phyloP scores from a whole-genome alignment of 2,113 vertebrate genomes.

The Echinops telfairi region DNA sequence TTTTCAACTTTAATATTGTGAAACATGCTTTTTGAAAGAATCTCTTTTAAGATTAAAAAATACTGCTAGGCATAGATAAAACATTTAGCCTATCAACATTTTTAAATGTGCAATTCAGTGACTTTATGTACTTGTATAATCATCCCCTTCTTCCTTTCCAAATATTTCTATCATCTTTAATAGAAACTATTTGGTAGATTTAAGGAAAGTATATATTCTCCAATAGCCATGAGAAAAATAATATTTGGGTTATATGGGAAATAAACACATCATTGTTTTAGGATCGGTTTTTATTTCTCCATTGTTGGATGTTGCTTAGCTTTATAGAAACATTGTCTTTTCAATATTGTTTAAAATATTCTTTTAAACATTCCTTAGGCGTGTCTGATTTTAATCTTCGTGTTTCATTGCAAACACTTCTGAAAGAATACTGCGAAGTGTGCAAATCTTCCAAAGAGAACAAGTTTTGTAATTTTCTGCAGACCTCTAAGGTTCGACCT shows the following conservation, averaged over 20 bases:
- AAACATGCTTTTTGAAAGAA: slow-evolving; percentile 38
- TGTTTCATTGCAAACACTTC: slow-evolving; percentile 97
- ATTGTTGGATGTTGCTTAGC: slow-evolving; percentile 21
- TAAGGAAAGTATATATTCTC: slow-evolving; percentile 55
- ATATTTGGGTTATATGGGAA: slow-evolving; percentile 14
- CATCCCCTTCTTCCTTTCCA: not conserved
- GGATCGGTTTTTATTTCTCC: slow-evolving; percentile 52
- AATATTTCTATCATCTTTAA: not conserved
- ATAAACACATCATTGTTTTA: not conserved
- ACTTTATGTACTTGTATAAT: not conserved
- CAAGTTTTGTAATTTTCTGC: slow-evolving; percentile 93
- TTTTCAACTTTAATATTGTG: slow-evolving; percentile 20
- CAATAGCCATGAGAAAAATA: slow-evolving; percentile 44
- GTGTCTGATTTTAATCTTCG: slow-evolving; percentile 97
- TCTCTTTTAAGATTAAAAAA: too few species aligned
- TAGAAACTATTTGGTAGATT: slow-evolving; percentile 17
- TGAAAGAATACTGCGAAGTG: slow-evolving; percentile 97
- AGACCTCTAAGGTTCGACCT: slow-evolving; percentile 94
- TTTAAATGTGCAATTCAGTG: not conserved
- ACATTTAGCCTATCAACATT: not conserved
- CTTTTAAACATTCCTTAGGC: slow-evolving; percentile 86
- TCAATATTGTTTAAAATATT: slow-evolving; percentile 53
- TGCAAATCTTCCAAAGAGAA: slow-evolving; percentile 95
- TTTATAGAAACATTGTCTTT: slow-evolving; percentile 45
- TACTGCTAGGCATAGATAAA: too few species aligned